Evolutionary conservation across 2,888 invertebrate genomes (phyloP).

Genomic region (Eupithecia insigniata): DNA sequence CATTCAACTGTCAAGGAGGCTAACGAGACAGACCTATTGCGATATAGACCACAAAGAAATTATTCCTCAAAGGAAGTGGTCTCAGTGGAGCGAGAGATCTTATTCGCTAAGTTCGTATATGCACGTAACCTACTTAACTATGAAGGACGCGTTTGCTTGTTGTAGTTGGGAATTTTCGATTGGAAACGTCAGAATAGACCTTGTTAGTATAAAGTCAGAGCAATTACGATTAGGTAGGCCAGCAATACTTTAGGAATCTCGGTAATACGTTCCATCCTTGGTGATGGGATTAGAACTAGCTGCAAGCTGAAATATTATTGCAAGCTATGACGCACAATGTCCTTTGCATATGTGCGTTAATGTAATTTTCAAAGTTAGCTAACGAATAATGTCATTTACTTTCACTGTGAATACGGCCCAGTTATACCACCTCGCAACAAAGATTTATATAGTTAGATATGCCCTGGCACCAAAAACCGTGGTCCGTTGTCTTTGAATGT

Average conservation of each 20-base stretch:
- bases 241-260: background rate
- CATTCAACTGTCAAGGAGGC: background rate
- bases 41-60: constrained; percentile 46
- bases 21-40: constrained; percentile 5
- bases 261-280: too few species aligned
- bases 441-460: too few species aligned
- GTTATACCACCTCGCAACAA: constrained; percentile 53
- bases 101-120: background rate
- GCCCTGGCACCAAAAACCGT: too few species aligned
- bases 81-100: constrained; percentile 39
- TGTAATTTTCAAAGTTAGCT: too few species aligned
- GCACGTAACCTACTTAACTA: background rate
- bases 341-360: too few species aligned
- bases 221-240: background rate
- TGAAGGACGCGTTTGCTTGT: background rate
- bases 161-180: background rate
- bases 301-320: too few species aligned
- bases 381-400: too few species aligned
- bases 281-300: too few species aligned
- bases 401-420: too few species aligned
- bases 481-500: too few species aligned
- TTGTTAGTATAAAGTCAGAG: background rate
- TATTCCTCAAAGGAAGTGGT: constrained; percentile 52
- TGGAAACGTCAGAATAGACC: too few species aligned
- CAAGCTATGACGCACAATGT: too few species aligned